Evolutionary conservation across 2,888 invertebrate species (phyloP), one percentile per base, ranked within the genome.

Genomic region (Vanessa cardui): DNA sequence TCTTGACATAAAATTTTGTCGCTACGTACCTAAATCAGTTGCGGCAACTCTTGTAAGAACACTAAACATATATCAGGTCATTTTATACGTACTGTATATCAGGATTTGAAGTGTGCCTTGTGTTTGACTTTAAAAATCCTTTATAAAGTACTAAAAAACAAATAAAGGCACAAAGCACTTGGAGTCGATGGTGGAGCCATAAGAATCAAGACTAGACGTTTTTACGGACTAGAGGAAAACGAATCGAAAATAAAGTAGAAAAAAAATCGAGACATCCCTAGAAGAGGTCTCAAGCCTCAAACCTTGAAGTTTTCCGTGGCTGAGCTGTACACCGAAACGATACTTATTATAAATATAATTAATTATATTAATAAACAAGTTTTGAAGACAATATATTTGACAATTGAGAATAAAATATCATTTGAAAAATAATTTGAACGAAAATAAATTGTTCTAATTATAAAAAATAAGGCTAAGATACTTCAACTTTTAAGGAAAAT

Each of bases 181-280:
- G 76, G 80, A 81, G 81, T 79, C 80, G 81, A 82, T 83, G 80
- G 79, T 79, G 77, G 78, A 81, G 81, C 80, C 80, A 83, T 83
- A 87, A 86, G 88, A 86, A 72, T 69, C 81, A 83, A 84, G 78
- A 85, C 89, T 88, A 90, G 92, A 92, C 92, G 86, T 84, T 90
- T 86, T 87, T 83, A 84, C 73, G 79, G 80, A 85, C 86, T 83
- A 84, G 85, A 82, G 86, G 83, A 81, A 87, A 88, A 84, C 85
- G 90, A 87, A 91, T 92, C 86, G 87, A 90, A 89, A 92, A 91
- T 89, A 90, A 83, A 89, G 80, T 80, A 86, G 84, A 89, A 66
- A 92, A 90, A 54, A 89, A 89, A 90, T 90, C 90, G 89, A 90
- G 92, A 92, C 92, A 89, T 91, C 92, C 90, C 87, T 85, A 88